Evolutionary conservation across 2,797 vertebrate species (phyloP).

Genomic region (Chaetodon trifasciatus): DNA sequence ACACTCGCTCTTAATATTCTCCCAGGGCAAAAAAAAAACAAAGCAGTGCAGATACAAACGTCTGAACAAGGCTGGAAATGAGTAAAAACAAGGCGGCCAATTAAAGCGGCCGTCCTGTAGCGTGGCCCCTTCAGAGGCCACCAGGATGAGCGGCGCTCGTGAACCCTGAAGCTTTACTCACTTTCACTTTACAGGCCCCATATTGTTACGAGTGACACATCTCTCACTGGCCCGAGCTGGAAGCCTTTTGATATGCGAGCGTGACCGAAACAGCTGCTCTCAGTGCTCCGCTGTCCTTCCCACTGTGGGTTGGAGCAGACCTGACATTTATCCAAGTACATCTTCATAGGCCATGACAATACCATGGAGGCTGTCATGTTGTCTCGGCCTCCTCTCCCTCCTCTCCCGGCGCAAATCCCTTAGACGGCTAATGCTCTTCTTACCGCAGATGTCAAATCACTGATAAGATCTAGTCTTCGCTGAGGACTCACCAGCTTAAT

Average conservation of each 20-base stretch:
- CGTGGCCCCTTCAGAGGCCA: conserved; percentile 15
- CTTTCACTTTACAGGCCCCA: conserved; percentile 42
- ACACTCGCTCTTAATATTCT: conserved; percentile 42
- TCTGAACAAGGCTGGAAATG: conserved; percentile 16
- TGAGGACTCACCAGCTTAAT: conserved; percentile 54
- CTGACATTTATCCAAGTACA: conserved; percentile 73
- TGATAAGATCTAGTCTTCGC: conserved; percentile 42
- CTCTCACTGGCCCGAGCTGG: conserved; percentile 49
- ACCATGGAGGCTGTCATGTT: conserved; percentile 54
- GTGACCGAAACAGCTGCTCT: conserved; percentile 59
- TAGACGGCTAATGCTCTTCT: conserved; percentile 37
- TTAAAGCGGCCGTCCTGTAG: conserved; percentile 43
- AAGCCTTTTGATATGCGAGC: conserved; percentile 66
- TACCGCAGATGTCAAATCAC: conserved; percentile 42
- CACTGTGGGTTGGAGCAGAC: conserved; percentile 49
- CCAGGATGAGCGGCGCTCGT: conserved; percentile 19
- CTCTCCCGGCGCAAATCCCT: conserved; percentile 33
- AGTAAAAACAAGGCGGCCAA: conserved; percentile 32
- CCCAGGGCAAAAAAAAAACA: conserved; percentile 10
- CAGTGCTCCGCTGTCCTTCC: conserved; percentile 36
- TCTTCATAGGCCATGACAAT: conserved; percentile 73
- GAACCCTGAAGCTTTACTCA: conserved; percentile 39
- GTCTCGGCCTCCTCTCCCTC: conserved; percentile 1
- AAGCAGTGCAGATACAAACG: background rate
- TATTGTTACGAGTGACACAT: conserved; percentile 64